A percentile compares a stretch with the other conserved stretches of the same genome.
Conservation (phyloP, 2,797 vertebrate genomes). For the Harpagifer antarcticus region DNA sequence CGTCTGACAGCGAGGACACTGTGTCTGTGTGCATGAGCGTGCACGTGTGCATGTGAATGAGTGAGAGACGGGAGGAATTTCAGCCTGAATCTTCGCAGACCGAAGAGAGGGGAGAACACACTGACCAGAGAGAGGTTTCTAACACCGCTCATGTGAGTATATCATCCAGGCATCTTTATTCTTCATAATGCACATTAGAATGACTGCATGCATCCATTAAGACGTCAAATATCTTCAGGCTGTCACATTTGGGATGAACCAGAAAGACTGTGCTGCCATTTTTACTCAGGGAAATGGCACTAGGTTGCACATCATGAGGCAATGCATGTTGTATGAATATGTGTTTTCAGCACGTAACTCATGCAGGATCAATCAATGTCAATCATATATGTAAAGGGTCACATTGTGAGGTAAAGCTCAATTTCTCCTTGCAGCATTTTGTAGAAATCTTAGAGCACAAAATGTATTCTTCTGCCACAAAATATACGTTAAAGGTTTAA, state of each 20-base stretch:
- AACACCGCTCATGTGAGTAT: constrained; percentile 73
- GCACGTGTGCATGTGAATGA: constrained; percentile 59
- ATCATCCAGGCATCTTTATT: constrained; percentile 21
- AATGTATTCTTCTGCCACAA: no score
- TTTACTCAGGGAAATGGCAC: constrained; percentile 12
- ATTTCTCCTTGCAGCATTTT: background rate
- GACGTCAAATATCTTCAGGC: constrained; percentile 13
- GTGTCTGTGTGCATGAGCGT: constrained; percentile 61
- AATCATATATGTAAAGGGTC: no score
- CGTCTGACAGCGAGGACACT: constrained; percentile 75
- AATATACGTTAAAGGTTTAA: no score
- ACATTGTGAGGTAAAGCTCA: background rate
- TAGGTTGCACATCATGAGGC: constrained; percentile 13
- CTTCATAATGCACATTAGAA: constrained; percentile 14
- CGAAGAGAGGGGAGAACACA: constrained; percentile 47
- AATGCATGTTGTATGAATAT: background rate
- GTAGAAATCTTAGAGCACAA: background rate
- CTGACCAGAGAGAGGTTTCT: constrained; percentile 40
- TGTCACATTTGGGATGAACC: constrained; percentile 46
- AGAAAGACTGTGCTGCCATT: constrained; percentile 54
- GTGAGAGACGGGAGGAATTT: constrained; percentile 55
- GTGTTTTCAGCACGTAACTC: no score
- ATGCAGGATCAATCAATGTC: no score
- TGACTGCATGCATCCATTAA: constrained; percentile 10
- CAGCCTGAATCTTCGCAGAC: constrained; percentile 49